phyloP scores from a whole-genome alignment of 64 coral and sea anemone species.

The Pocillopora verrucosa region DNA sequence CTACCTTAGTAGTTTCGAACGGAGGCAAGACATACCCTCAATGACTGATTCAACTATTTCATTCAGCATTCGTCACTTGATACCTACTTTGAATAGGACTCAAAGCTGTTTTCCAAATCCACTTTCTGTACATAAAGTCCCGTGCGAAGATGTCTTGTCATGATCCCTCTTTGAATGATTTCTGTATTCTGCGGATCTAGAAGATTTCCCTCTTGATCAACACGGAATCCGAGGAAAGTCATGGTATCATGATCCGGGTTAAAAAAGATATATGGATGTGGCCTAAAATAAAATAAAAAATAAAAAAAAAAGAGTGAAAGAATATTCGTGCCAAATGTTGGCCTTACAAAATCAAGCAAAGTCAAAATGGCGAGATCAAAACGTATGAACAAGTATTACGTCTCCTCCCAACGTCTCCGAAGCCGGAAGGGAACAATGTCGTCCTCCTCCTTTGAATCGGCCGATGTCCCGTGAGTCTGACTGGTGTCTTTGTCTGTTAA shows the following conservation, averaged over 20 bases:
- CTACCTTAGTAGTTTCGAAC: too few species aligned
- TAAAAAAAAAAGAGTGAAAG: not conserved
- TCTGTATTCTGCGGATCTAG: slow-evolving; percentile 42
- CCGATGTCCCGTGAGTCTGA: not conserved
- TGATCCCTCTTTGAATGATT: slow-evolving; percentile 36
- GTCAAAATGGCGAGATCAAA: too few species aligned
- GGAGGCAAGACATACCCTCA: too few species aligned
- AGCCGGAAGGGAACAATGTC: slow-evolving; percentile 71
- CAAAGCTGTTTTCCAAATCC: slow-evolving; percentile 43
- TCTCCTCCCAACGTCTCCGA: slow-evolving; percentile 69
- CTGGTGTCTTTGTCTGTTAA: slow-evolving; percentile 33
- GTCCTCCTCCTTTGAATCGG: slow-evolving; percentile 25
- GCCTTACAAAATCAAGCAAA: too few species aligned
- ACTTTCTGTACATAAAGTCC: slow-evolving; percentile 62
- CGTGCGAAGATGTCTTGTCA: slow-evolving; percentile 67
- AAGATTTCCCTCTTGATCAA: slow-evolving; percentile 59
- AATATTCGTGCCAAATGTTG: not conserved
- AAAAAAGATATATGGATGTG: slow-evolving; percentile 78
- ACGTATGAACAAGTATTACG: slow-evolving; percentile 1
- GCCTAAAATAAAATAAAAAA: not conserved
- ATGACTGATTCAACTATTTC: too few species aligned
- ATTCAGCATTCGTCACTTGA: not conserved
- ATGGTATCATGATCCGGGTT: slow-evolving; percentile 61
- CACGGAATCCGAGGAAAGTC: slow-evolving; percentile 69
- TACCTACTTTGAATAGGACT: slow-evolving; percentile 58